phyloP scores from a whole-genome alignment of 1,140 invertebrate species.

The Grapholita molesta region DNA sequence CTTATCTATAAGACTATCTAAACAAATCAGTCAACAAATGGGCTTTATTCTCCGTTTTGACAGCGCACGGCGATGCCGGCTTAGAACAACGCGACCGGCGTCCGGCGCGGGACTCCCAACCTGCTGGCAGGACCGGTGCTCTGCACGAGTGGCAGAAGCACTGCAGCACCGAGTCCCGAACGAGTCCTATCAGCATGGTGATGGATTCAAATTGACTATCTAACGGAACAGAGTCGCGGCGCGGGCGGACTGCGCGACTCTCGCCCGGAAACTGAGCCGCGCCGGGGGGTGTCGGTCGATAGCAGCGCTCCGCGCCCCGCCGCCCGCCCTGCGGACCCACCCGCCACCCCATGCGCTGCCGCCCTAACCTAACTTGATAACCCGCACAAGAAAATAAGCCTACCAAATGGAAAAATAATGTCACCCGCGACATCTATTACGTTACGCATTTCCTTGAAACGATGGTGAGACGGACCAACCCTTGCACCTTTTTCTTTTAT shows the following conservation, averaged over 20 bases:
- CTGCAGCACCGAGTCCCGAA: conserved; percentile 91
- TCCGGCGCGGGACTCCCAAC: conserved; percentile 63
- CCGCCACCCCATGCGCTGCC: conserved; percentile 54
- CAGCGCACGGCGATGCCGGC: conserved; percentile 40
- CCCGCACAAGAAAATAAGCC: conserved; percentile 73
- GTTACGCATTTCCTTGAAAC: conserved; percentile 24
- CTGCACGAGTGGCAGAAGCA: conserved; percentile 94
- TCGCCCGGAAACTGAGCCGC: conserved; percentile 72
- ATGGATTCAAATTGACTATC: conserved; percentile 68
- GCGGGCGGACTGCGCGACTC: conserved; percentile 70
- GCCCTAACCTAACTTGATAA: conserved; percentile 75
- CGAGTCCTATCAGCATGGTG: conserved; percentile 90
- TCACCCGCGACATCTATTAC: conserved; percentile 51
- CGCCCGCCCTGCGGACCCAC: conserved; percentile 60
- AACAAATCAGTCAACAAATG: conserved; percentile 29
- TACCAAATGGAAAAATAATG: conserved; percentile 73
- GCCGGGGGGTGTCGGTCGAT: conserved; percentile 64
- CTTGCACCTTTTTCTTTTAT: conserved; percentile 16
- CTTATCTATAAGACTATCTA: not conserved
- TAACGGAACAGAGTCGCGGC: conserved; percentile 69
- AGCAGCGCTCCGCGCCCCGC: conserved; percentile 52
- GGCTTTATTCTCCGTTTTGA: conserved; percentile 41
- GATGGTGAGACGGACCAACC: conserved; percentile 2
- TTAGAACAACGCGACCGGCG: conserved; percentile 18
- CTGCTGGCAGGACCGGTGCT: conserved; percentile 85